A percentile compares a stretch with the other conserved stretches of the same genome.
phyloP scores from a whole-genome alignment of 2,797 vertebrate genomes.

The Botia kubotai region DNA sequence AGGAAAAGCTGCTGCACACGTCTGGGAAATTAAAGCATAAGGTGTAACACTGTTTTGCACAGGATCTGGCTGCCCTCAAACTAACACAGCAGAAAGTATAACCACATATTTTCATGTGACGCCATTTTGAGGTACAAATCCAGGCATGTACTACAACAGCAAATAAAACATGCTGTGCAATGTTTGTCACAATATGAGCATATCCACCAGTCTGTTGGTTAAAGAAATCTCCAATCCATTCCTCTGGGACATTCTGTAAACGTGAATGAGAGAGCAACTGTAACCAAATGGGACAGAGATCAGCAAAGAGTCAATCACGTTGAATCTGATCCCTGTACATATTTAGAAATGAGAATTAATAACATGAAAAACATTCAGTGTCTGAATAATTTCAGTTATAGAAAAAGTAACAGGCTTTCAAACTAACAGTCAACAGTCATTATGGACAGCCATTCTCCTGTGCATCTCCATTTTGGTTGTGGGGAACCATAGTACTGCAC shows the following conservation, averaged over 20 bases:
- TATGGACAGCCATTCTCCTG: not conserved
- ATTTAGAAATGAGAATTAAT: not conserved
- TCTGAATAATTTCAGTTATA: not conserved
- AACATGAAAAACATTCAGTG: not conserved
- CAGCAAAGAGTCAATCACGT: not conserved
- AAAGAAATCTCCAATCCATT: not conserved
- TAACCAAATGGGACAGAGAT: not conserved
- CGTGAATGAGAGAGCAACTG: not conserved
- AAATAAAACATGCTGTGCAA: not conserved
- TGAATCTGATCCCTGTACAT: not conserved
- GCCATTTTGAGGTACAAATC: not conserved
- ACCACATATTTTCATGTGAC: not conserved
- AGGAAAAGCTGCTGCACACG: not conserved
- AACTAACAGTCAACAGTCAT: not conserved
- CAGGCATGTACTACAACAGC: no score
- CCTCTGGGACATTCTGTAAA: not conserved
- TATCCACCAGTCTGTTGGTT: not conserved
- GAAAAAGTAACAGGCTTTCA: not conserved
- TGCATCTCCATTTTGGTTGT: not conserved
- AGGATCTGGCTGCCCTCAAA: conserved; percentile 35
- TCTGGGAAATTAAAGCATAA: conserved; percentile 34
- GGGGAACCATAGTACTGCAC: not conserved
- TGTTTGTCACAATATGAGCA: not conserved
- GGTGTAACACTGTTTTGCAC: conserved; percentile 39
- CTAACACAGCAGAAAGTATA: conserved; percentile 1